Base-by-base conservation (phyloP, 2,797 vertebrate species). In the Tiaroga cobitis region DNA sequence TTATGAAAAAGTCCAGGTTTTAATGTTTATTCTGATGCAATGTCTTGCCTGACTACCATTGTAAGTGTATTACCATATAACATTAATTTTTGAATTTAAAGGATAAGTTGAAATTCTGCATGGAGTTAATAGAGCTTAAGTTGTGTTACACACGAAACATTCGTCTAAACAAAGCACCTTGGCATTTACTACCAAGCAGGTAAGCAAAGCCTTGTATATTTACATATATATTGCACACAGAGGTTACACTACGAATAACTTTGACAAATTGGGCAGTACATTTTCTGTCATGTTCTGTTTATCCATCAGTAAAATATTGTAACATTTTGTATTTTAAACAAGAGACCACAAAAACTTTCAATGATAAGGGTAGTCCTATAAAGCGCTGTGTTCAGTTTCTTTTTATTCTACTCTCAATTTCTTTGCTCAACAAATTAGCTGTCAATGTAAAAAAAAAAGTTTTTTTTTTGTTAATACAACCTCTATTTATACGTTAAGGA, bases 161-260 rank as follows among this genome's bases (percentile, higher is more conserved):
- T 77, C 24, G 19, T 75, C 6, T 13, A 37, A 75, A 75, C 72
- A 29, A 76, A 76, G 49, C 19, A 56, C 6, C 5, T 16, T 76
- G 34, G 34, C 19, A 78, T 78, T 37, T 10, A 26, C 24, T 19
- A 63, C 15, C 61, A 63, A 32, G 61, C 26, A 63, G 61, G 61
- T 63, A 63, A 29, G 26, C 74, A 56, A 75, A 16, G 49, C 21
- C 32, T 37, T 76, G 16, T 54, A 21, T 32, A 76, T 76, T 76
- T 37, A 56, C 49, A 56, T 76, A 75, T 75, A 75, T 75, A 75
- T 34, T 75, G 46, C 29, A 76, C 32, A 76, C 11, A 24, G 51
- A 77, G 51, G 34, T n/a, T 59, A 77, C 1, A 15, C 24, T 19
- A 78, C 4, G 39, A 77, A 77, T 39, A 8, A 77, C 39, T 43